phyloP scores from a whole-genome alignment of 2,113 vertebrate species.

The Archocentrus centrarchus region DNA sequence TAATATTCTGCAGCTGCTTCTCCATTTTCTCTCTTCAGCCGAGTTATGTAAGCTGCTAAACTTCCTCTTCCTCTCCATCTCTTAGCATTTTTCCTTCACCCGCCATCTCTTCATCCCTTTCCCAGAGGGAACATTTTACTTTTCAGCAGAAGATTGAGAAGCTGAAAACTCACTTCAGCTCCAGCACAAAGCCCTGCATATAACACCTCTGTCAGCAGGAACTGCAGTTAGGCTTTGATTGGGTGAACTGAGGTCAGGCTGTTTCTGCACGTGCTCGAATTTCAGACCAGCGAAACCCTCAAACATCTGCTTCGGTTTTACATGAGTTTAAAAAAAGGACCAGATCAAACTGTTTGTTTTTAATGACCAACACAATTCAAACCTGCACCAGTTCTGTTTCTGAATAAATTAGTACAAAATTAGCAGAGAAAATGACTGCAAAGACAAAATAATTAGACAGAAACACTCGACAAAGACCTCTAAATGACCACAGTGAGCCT shows the following conservation, averaged over 20 bases:
- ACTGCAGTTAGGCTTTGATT: neutral
- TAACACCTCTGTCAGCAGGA: neutral
- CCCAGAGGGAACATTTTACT: slow-evolving; percentile 28
- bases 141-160: slow-evolving; percentile 22
- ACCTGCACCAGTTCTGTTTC: no score
- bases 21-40: neutral
- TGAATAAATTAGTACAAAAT: no score
- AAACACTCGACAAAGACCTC: neutral
- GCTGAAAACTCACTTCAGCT: slow-evolving; percentile 16
- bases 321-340: no score
- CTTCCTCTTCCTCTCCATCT: neutral
- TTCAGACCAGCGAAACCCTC: neutral
- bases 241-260: neutral
- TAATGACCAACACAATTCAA: no score
- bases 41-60: neutral
- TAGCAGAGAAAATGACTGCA: neutral
- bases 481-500: no score
- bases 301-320: neutral
- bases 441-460: neutral
- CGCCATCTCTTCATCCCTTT: neutral
- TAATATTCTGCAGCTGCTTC: neutral
- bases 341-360: no score
- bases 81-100: neutral
- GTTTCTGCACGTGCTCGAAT: neutral
- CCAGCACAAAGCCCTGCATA: slow-evolving; percentile 5